phyloP scores from a whole-genome alignment of 35 echinoderm and acorn worm genomes.

The Heliocidaris tuberculata region DNA sequence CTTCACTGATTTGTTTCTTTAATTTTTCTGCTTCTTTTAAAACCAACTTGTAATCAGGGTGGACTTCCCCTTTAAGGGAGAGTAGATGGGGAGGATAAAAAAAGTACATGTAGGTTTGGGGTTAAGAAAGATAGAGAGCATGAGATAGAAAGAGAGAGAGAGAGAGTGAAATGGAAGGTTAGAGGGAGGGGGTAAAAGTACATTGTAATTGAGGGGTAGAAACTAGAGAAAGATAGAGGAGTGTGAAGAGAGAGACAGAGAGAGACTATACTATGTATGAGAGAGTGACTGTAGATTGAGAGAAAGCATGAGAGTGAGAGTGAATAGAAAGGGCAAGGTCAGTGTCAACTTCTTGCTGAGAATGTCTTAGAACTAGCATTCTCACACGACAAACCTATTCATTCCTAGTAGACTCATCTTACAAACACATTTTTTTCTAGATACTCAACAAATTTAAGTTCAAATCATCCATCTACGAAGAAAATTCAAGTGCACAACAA shows the following conservation, averaged over 20 bases:
- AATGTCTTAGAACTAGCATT: not conserved
- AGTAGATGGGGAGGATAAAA: too few species aligned
- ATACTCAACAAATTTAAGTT: too few species aligned
- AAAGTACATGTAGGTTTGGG: too few species aligned
- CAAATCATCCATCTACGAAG: too few species aligned
- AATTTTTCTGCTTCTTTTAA: too few species aligned
- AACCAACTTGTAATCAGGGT: too few species aligned
- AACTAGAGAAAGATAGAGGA: not conserved
- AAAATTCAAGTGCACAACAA: too few species aligned
- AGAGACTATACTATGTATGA: not conserved
- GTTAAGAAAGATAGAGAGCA: too few species aligned
- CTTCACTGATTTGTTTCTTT: too few species aligned
- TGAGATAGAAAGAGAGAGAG: not conserved
- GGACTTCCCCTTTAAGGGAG: too few species aligned
- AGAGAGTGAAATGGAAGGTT: not conserved
- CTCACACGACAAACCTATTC: not conserved
- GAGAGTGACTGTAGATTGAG: not conserved
- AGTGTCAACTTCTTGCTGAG: constrained; percentile 15
- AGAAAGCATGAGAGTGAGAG: not conserved
- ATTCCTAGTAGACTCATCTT: not conserved
- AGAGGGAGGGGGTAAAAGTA: not conserved
- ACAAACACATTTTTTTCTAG: not conserved
- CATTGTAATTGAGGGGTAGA: not conserved
- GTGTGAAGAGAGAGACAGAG: not conserved
- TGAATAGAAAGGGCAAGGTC: not conserved